Evolutionary conservation across 2,113 vertebrate genomes (phyloP).

Genomic region (Miniopterus natalensis): DNA sequence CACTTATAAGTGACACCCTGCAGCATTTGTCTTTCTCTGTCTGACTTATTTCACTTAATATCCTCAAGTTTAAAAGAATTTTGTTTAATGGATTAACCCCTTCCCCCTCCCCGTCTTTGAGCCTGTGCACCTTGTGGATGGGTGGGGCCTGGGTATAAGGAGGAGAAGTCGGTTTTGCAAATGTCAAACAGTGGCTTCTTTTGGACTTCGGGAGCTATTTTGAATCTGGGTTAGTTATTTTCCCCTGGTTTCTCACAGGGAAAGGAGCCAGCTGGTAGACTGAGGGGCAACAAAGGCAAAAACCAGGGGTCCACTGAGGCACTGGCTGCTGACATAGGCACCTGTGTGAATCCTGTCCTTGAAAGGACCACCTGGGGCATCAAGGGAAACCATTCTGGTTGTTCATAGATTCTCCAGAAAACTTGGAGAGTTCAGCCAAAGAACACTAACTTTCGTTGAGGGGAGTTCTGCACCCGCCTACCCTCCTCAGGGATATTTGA

Average conservation of each 20-base stretch:
- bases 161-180: background rate
- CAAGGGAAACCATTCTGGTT: background rate
- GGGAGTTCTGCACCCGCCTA: rapidly evolving
- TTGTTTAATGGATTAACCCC: background rate
- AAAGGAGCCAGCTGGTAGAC: background rate
- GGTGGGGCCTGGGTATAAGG: background rate
- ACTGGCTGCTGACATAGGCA: background rate
- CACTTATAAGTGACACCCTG: background rate
- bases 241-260: background rate
- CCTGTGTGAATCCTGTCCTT: background rate
- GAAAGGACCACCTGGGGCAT: background rate
- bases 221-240: background rate
- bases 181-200: background rate
- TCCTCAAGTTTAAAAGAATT: background rate
- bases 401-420: background rate
- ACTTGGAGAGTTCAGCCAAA: background rate
- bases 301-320: background rate
- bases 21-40: background rate
- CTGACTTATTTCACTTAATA: background rate
- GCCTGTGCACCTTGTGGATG: background rate
- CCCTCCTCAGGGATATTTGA: background rate
- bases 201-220: background rate
- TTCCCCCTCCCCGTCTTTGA: background rate
- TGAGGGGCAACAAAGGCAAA: background rate
- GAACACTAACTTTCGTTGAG: background rate